Base-by-base conservation (phyloP, 2,888 invertebrate genomes). In the Eubasilissa splendida region DNA sequence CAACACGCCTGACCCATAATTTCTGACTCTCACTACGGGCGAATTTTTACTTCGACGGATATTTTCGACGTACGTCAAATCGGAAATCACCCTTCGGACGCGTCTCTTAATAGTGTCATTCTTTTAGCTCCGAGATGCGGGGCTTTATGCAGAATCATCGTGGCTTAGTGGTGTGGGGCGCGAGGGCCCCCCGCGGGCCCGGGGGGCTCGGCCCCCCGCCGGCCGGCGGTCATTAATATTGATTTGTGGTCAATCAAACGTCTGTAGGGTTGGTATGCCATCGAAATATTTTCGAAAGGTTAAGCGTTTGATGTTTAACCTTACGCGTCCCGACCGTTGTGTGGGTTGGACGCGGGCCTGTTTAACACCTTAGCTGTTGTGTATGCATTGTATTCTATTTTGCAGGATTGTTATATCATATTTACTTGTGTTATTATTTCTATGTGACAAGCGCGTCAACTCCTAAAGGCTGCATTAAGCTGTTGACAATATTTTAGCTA, bases 221-320 rank as follows among this genome's bases (percentile, higher is more conserved):
- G 90, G 90, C 85, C 85, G 88, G 85, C 86, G 87, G 90, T 90
- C 91, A 91, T 91, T 91, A 91, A 91, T 91, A 90, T 90, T 91
- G 90, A 91, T 91, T 91, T 91, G 90, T 90, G 90, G 91, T 90
- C 90, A 91, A 91, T 91, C 90, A 90, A 89, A 89, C 88, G 87
- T 87, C 87, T 88, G 85, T 87, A 89, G 90, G 88, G 89, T 90
- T 66, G 73, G 66, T 71, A 65, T 78, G 78, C 63, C 59, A n/a
- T 50, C 50, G 33, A 66, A 66, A 66, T 66, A 66, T 66, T 66
- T 66, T n/a, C 42, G 42, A 54, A 54, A 77, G 77, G 77, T 77
- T 77, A 70, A 68, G 66, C 66, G 63, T 54, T 68, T 54, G 65
- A 66, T 66, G 53, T 76, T 52, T 76, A 76, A 76, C 76, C 76